Evolutionary conservation across 2,888 invertebrate genomes (phyloP), one percentile per base, ranked within the genome.

Genomic region (Chesias legatella): DNA sequence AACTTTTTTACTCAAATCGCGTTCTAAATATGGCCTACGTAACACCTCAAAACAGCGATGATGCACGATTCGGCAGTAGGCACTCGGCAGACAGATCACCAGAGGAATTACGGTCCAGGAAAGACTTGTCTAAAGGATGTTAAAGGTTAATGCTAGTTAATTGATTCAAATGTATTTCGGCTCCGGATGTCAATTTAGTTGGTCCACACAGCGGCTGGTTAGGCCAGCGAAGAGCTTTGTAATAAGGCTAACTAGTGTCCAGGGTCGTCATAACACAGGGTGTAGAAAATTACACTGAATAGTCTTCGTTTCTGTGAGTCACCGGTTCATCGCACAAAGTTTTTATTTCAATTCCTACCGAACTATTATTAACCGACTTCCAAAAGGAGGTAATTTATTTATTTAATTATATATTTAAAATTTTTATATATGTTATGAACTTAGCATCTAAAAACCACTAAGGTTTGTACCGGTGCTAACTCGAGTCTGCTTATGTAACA

Each of bases 121-220:
- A 47, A 33, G 29, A 37, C 29, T 27, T 33, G 30, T 31, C 40
- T 38, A 40, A 47, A 55, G 55, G 52, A 48, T 52, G 52, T 36
- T 38, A 40, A 47, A 55, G 55, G 52, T 51, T 52, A 55, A 52
- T 48, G 42, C 44, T 10, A 30, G 51, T 50, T n/a, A 52, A 52
- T 52, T 55, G 52, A 43, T 44, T 48, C 36, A 46, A 50, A 37
- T 51, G 49, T 48, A 34, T 50, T 54, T 48, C 50, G 43, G 41
- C 48, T 45, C 44, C 55, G 55, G 52, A 52, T 55, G 50, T 51
- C 48, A 55, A 52, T 52, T 52, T 52, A 50, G 55, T 48, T 48
- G 43, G 42, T 43, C 50, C 44, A 43, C 40, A 47, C 40, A 50
- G 36, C 37, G 39, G 37, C 48, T 51, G 37, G 48, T 46, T 51